phyloP scores from a whole-genome alignment of 2,113 vertebrate species.

The Chaetops frenatus region DNA sequence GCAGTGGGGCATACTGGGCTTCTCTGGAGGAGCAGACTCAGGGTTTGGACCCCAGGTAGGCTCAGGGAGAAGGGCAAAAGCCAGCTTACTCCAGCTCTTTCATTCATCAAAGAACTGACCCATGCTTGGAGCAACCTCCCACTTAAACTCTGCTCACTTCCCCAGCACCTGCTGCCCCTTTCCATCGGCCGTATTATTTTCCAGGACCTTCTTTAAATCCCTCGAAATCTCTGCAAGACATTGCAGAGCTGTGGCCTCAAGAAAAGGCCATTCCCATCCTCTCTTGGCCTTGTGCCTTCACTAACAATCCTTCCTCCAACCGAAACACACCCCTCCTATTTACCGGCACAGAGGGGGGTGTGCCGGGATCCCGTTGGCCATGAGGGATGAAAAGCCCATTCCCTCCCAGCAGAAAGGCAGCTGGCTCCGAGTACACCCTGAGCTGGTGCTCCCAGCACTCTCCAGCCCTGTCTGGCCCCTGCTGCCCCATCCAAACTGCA shows the following conservation, averaged over 20 bases:
- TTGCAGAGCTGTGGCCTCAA: neutral
- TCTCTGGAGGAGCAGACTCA: neutral
- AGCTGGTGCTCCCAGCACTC: neutral
- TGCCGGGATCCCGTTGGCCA: neutral
- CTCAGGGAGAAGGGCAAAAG: neutral
- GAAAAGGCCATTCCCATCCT: neutral
- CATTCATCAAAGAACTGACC: neutral
- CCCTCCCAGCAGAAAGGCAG: neutral
- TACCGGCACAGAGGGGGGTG: neutral
- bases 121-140: neutral
- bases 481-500: neutral
- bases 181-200: too few species aligned
- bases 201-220: neutral
- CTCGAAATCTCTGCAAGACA: neutral
- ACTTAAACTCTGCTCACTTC: neutral
- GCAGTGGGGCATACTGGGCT: accelerated
- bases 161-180: too few species aligned
- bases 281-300: neutral
- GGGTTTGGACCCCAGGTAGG: neutral
- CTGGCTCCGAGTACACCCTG: neutral
- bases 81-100: neutral
- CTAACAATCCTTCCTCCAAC: neutral
- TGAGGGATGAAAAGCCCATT: neutral
- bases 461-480: neutral
- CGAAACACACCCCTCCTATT: neutral